These are phyloP conservation scores for Rhea pennata DNA, from an alignment of 2,113 vertebrate genomes.

Conservation along the genomic window DNA sequence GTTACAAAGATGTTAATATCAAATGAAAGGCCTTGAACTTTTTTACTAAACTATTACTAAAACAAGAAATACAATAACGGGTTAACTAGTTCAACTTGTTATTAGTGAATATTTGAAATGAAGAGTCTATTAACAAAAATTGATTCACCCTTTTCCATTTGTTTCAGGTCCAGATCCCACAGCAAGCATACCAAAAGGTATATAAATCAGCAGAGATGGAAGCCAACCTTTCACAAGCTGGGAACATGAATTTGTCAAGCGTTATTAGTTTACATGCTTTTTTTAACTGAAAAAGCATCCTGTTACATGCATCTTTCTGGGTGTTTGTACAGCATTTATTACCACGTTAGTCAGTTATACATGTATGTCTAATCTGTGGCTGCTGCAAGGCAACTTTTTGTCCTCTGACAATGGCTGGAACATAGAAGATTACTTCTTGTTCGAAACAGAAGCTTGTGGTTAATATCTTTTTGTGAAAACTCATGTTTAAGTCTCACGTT, in stretches of 20 bases:
- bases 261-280: not conserved
- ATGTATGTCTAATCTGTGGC: not conserved
- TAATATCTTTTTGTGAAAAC: not conserved
- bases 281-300: not conserved
- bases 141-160: slow-evolving; percentile 39
- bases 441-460: not conserved
- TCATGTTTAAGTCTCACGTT: not conserved
- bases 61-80: not conserved
- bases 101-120: not conserved
- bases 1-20: not conserved
- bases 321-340: not conserved
- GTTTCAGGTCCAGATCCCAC: slow-evolving; percentile 82
- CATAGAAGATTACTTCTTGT: not conserved
- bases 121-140: slow-evolving; percentile 23
- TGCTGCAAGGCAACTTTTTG: not conserved
- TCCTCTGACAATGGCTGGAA: not conserved
- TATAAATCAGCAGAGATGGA: slow-evolving; percentile 3
- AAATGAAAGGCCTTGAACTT: not conserved
- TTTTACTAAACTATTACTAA: not conserved
- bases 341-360: not conserved
- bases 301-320: not conserved
- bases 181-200: slow-evolving; percentile 86
- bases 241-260: not conserved
- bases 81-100: not conserved
- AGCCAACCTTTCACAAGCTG: slow-evolving; percentile 11